Evolutionary conservation across 2,113 vertebrate species (phyloP), one percentile per base, ranked within the genome.

Genomic region (Sapajus apella): DNA sequence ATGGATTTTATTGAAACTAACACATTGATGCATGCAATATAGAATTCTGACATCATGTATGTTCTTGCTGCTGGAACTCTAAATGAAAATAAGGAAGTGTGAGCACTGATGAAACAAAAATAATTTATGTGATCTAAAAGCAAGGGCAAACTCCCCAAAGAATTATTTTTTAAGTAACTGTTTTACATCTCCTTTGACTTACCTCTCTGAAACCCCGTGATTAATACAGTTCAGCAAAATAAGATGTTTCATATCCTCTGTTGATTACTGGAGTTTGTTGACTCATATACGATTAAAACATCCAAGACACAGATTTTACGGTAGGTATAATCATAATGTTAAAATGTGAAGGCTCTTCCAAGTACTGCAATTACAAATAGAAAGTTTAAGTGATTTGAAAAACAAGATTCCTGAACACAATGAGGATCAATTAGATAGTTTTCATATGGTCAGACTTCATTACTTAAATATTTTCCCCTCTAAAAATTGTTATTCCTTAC

Each of bases 151-250:
- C 14, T 85, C 79, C 27, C 43, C 55, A 37, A 32, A 96, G 66
- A 14, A 2, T 2, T 27, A 6, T 56, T 81, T 43, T 93, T 76
- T n/a, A 23, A n/a, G 45, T 93, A 1, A 87, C 47, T 95, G 30
- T 83, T 95, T 97, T 77, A 76, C 4, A 68, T 86, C 72, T 35
- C 23, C 91, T 50, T 83, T 96, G 45, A 73, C 16, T 70, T 95
- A 40, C 37, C 35, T 68, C 32, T 91, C 7, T 82, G 75, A 94
- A 97, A 94, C 35, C 21, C 9, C 55, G 77, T 91, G 85, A 40
- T 92, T 86, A 73, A 87, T 73, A 87, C 2, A 45, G 2, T 76
- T 56, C 43, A 66, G 43, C 20, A 82, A 94, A 94, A 77, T 83
- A 90, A 37, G 80, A 35, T 79, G 23, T 82, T 94, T 86, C 82